A percentile compares a stretch with the other conserved stretches of the same genome.
Evolutionary conservation across 2,113 vertebrate genomes (phyloP).

Genomic region (Recurvirostra avosetta): DNA sequence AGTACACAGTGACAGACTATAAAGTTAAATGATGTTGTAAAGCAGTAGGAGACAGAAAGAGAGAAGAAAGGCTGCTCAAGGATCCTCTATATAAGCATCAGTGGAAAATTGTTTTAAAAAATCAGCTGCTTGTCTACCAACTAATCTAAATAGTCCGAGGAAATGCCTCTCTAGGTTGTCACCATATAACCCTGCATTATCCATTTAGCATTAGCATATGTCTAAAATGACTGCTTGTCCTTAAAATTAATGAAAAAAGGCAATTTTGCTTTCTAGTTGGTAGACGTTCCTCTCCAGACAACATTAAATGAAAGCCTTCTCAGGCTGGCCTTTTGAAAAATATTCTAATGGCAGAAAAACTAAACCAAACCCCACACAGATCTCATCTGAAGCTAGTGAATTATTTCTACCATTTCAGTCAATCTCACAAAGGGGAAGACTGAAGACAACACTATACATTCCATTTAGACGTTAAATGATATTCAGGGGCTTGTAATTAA

Average conservation of each 20-base stretch:
- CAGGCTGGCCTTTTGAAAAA: not conserved
- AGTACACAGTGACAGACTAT: not conserved
- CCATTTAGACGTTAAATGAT: not conserved
- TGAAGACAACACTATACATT: not conserved
- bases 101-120: not conserved
- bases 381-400: not conserved
- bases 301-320: not conserved
- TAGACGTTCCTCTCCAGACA: not conserved
- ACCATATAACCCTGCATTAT: not conserved
- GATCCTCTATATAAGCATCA: not conserved
- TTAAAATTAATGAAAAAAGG: not conserved
- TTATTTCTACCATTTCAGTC: not conserved
- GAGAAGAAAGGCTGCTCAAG: not conserved
- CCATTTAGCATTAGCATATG: not conserved
- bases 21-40: not conserved
- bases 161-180: not conserved
- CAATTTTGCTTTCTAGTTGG: not conserved
- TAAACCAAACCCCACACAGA: not conserved
- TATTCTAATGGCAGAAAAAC: not conserved
- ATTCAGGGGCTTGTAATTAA: not conserved
- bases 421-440: not conserved
- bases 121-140: not conserved
- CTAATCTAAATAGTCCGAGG: not conserved
- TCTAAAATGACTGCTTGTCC: not conserved
- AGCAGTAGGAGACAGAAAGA: not conserved